phyloP scores from a whole-genome alignment of 2,113 vertebrate species.

The Pseudolaguvia tuberculata region DNA sequence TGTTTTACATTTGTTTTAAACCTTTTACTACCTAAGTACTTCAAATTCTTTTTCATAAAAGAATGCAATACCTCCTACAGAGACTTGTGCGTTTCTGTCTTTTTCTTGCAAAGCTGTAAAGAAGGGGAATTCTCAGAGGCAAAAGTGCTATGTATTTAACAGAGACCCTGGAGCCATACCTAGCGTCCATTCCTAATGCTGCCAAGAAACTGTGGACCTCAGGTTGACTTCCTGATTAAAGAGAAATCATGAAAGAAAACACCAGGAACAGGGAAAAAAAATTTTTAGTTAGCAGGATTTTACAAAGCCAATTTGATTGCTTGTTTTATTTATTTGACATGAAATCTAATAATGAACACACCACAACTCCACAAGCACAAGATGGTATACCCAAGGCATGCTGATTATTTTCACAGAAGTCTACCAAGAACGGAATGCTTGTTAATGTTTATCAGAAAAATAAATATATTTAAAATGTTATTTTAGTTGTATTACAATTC shows the following conservation, averaged over 20 bases:
- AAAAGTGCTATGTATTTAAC: slow-evolving; percentile 60
- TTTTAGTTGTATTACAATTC: not conserved
- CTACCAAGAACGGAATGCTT: not conserved
- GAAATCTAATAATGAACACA: slow-evolving; percentile 35
- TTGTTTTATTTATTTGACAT: slow-evolving; percentile 6
- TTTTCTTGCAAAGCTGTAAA: slow-evolving; percentile 63
- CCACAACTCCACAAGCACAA: slow-evolving; percentile 23
- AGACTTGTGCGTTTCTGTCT: slow-evolving; percentile 36
- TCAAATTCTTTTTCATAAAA: slow-evolving; percentile 50
- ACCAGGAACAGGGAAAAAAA: slow-evolving; percentile 25
- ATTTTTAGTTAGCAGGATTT: not conserved
- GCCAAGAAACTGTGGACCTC: slow-evolving; percentile 31
- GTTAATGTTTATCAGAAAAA: not conserved
- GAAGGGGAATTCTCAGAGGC: slow-evolving; percentile 55
- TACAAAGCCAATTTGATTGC: not conserved
- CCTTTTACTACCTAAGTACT: slow-evolving; percentile 41
- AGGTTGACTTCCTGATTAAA: slow-evolving; percentile 35
- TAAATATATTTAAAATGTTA: no score
- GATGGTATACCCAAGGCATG: slow-evolving; percentile 42
- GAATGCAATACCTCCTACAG: slow-evolving; percentile 54
- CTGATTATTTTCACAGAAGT: slow-evolving; percentile 48
- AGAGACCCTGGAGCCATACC: slow-evolving; percentile 46
- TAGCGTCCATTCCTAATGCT: slow-evolving; percentile 37
- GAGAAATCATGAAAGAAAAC: slow-evolving; percentile 21
- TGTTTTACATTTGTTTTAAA: slow-evolving; percentile 18